Conservation (phyloP, 2,888 invertebrate genomes). For the Ochlodes sylvanus region DNA sequence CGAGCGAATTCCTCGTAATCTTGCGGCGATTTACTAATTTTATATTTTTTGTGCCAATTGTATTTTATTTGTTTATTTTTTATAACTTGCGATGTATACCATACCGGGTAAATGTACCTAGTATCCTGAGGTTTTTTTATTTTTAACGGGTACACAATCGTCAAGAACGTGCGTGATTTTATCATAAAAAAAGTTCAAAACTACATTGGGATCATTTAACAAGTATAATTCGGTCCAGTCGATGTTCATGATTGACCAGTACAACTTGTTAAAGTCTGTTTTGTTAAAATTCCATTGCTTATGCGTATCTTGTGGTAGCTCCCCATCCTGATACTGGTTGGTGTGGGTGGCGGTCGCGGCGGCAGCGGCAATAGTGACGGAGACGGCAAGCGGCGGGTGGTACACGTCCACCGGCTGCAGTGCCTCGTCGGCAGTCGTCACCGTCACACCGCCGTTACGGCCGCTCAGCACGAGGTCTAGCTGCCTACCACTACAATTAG, state of each 20-base stretch:
- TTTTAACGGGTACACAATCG: too few relatives aligned
- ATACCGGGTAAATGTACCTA: too few relatives aligned
- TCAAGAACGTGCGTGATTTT: not conserved
- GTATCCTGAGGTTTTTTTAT: too few relatives aligned
- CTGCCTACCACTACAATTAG: slow-evolving; percentile 24
- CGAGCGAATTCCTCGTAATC: slow-evolving; percentile 7
- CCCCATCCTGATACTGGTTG: too few relatives aligned
- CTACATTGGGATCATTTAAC: not conserved
- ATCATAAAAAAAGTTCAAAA: not conserved
- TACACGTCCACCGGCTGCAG: slow-evolving; percentile 40
- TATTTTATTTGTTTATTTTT: not conserved
- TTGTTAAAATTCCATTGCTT: not conserved
- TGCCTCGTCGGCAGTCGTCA: slow-evolving; percentile 38
- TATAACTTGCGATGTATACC: too few relatives aligned
- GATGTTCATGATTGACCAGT: not conserved
- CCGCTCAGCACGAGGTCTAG: slow-evolving; percentile 38
- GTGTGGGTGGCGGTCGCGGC: not conserved
- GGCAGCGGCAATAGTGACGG: not conserved
- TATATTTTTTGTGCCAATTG: slow-evolving; percentile 8
- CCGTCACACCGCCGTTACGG: slow-evolving; percentile 5
- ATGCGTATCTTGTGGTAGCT: too few relatives aligned
- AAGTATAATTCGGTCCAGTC: not conserved
- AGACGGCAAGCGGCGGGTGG: slow-evolving; percentile 35
- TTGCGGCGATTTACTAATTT: not conserved
- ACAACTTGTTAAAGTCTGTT: not conserved